Evolutionary conservation across 2,888 invertebrate genomes (phyloP), one percentile per base, ranked within the genome.

Genomic region (Cetonia aurata): DNA sequence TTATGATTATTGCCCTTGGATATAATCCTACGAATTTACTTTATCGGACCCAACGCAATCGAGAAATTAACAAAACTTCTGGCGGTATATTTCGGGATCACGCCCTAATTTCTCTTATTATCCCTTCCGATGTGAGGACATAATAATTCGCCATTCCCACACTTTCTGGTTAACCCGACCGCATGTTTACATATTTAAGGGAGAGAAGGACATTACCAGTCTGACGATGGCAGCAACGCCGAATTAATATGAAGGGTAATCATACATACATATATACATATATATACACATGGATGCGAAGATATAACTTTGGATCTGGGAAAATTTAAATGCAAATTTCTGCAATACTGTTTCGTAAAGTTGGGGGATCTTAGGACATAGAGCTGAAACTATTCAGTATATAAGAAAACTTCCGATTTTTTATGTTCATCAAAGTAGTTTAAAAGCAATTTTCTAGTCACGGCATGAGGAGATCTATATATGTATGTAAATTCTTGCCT

Each of bases 131-230:
- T 62, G 62, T 62, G 62, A 62, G 62, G 62, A 62, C 46, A 62
- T 62, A 59, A 59, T 59, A 62, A 62, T 62, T 62, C 48, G 62
- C 62, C 62, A 62, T 48, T 62, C 48, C 48, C 33, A 33, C 62
- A 48, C 62, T 48, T 48, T 48, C 62, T 48, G 13, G 62, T 62
- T 62, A 62, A 62, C 62, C 37, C 62, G 48, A 62, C 62, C 62
- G 62, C 62, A 15, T 62, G 62, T 62, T 62, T 62, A 62, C 31
- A 48, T 62, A 62, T 62, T 62, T 62, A 62, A 62, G 46, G 46
- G 46, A 48, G 62, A 62, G 48, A 60, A 33, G 62, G 62, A 15
- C 33, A 50, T 48, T 62, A 50, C 12, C 9, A 48, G 48, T 48
- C 48, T 48, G 62, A 15, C 37, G 62, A 62, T 62, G 48, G 62